Percentiles rank a stretch among this genome's conserved stretches.
phyloP scores from a whole-genome alignment of 2,113 vertebrate species.

The Albula goreensis region DNA sequence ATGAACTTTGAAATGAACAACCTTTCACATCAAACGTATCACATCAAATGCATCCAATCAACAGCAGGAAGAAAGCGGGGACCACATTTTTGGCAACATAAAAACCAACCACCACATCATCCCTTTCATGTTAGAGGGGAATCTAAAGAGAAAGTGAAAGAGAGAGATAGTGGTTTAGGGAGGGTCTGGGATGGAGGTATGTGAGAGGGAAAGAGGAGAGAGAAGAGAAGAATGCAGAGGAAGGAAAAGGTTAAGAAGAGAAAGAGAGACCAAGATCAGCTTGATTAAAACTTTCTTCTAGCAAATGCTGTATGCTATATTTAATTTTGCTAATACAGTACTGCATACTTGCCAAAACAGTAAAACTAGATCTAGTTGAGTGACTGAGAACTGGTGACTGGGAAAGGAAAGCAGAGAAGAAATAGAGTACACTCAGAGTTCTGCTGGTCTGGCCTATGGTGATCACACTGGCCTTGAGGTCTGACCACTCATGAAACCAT shows the following conservation, averaged over 20 bases:
- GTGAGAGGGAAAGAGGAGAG: neutral
- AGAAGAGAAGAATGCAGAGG: neutral
- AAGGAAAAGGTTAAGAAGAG: too few species aligned
- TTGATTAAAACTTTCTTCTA: too few species aligned
- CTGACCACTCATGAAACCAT: neutral
- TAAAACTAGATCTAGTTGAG: neutral
- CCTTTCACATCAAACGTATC: neutral
- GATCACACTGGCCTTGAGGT: neutral
- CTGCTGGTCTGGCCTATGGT: neutral
- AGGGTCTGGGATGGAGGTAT: neutral
- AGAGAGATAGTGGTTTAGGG: neutral
- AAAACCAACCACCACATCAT: neutral
- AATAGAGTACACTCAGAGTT: neutral
- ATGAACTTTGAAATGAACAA: neutral
- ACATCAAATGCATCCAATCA: neutral
- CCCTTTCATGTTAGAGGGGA: too few species aligned
- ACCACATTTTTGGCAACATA: neutral
- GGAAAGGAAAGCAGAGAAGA: neutral
- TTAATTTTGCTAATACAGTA: too few species aligned
- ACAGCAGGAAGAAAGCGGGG: neutral
- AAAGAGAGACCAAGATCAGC: too few species aligned
- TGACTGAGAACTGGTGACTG: neutral
- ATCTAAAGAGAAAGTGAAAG: neutral
- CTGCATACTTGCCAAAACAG: too few species aligned
- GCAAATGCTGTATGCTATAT: too few species aligned